Evolutionary conservation across 1,140 invertebrate species (phyloP).

Genomic region (Drosophila pandora): DNA sequence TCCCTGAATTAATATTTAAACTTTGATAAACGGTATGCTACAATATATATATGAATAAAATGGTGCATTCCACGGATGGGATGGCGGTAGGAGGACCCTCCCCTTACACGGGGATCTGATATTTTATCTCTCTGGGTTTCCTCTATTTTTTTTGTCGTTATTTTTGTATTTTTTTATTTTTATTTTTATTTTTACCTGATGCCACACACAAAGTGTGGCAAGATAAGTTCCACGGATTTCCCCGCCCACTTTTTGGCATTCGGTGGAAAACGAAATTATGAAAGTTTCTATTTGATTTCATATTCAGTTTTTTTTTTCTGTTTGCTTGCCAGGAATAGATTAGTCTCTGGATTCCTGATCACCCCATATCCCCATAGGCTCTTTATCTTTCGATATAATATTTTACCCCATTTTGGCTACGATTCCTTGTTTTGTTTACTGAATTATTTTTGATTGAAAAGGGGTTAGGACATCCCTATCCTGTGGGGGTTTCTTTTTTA

Average conservation of each 20-base stretch:
- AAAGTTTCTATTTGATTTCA: constrained; percentile 77
- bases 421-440: constrained; percentile 71
- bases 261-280: constrained; percentile 46
- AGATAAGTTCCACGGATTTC: constrained; percentile 10
- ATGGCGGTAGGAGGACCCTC: constrained; percentile 4
- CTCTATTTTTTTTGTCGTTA: constrained; percentile 6
- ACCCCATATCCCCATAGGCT: constrained; percentile 68
- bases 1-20: constrained; percentile 82
- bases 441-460: constrained; percentile 49
- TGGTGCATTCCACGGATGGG: background rate
- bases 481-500: background rate
- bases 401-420: constrained; percentile 28
- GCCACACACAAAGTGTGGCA: constrained; percentile 26
- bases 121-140: constrained; percentile 15
- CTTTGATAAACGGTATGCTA: constrained; percentile 51
- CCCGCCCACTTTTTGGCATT: constrained; percentile 9
- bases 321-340: constrained; percentile 14
- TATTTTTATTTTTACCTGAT: constrained; percentile 56
- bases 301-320: constrained; percentile 66
- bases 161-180: constrained; percentile 13
- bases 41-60: background rate
- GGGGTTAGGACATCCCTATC: background rate
- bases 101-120: background rate
- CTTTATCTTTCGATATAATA: constrained; percentile 33
- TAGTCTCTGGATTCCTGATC: constrained; percentile 42